These are phyloP conservation scores for Lottia scabra DNA, from an alignment of 2,888 invertebrate species.

Conservation along the genomic window DNA sequence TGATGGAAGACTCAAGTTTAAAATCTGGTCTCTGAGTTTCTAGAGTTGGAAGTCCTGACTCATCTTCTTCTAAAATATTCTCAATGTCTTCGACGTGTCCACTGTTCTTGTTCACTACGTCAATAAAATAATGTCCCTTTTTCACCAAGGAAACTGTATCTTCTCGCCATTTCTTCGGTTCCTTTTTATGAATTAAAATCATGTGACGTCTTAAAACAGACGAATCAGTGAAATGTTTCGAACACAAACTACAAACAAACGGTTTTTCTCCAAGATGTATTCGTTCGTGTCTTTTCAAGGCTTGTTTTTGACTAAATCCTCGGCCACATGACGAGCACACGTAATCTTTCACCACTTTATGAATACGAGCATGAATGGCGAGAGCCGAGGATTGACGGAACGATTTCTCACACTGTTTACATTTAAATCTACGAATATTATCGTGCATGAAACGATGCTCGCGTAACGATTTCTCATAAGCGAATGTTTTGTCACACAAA, in stretches of 20 bases:
- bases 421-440: slow-evolving; percentile 63
- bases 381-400: slow-evolving; percentile 68
- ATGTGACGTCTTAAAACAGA: slow-evolving; percentile 57
- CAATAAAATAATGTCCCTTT: slow-evolving; percentile 32
- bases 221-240: slow-evolving; percentile 63
- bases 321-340: slow-evolving; percentile 68
- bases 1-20: no score
- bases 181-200: slow-evolving; percentile 53
- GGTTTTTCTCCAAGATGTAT: slow-evolving; percentile 69
- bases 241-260: slow-evolving; percentile 67
- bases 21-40: no score
- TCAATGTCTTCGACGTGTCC: neutral
- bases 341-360: slow-evolving; percentile 67
- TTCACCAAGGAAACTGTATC: slow-evolving; percentile 27
- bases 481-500: slow-evolving; percentile 52
- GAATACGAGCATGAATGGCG: slow-evolving; percentile 67
- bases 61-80: neutral
- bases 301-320: slow-evolving; percentile 69
- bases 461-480: slow-evolving; percentile 55
- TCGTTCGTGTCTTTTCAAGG: slow-evolving; percentile 69
- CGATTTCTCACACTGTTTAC: slow-evolving; percentile 63
- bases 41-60: neutral
- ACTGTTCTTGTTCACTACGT: slow-evolving; percentile 19
- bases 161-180: slow-evolving; percentile 50
- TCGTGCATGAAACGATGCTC: slow-evolving; percentile 65